phyloP scores from a whole-genome alignment of 2,888 invertebrate species.

The Ectobius pallidus region DNA sequence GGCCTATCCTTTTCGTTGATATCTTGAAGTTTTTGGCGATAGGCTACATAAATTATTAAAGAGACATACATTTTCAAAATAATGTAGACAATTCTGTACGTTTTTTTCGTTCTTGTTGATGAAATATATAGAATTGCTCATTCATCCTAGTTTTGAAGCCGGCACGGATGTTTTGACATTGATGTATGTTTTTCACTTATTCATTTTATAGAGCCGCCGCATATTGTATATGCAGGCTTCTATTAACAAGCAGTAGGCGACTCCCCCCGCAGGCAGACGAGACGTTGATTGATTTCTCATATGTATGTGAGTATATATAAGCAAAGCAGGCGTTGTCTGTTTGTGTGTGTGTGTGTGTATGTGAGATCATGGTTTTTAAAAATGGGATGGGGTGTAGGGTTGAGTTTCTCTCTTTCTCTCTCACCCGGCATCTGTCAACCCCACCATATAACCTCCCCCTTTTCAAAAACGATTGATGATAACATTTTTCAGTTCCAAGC shows the following conservation, averaged over 20 bases:
- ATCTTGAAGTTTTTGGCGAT: no score
- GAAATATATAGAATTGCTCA: background rate
- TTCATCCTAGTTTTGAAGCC: background rate
- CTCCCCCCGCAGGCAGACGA: conserved; percentile 3
- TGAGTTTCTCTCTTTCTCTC: background rate
- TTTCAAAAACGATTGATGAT: conserved; percentile 31
- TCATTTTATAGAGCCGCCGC: conserved; percentile 50
- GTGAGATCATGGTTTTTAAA: background rate
- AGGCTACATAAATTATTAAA: no score
- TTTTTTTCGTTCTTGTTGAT: background rate
- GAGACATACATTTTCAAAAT: background rate
- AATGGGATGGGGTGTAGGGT: background rate
- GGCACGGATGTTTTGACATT: conserved; percentile 52
- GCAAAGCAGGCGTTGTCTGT: background rate
- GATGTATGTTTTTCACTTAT: conserved; percentile 59
- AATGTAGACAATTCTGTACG: background rate
- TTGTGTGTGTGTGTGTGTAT: background rate
- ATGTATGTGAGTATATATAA: background rate
- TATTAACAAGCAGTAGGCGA: conserved; percentile 44
- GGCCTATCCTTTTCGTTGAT: no score
- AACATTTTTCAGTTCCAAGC: conserved; percentile 28
- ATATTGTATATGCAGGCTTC: conserved; percentile 33
- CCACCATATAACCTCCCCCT: conserved; percentile 12
- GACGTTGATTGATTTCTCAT: conserved; percentile 46
- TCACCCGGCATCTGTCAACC: conserved; percentile 17